Evolutionary conservation across 2,113 vertebrate species (phyloP).

Genomic region (Nanorana parkeri): DNA sequence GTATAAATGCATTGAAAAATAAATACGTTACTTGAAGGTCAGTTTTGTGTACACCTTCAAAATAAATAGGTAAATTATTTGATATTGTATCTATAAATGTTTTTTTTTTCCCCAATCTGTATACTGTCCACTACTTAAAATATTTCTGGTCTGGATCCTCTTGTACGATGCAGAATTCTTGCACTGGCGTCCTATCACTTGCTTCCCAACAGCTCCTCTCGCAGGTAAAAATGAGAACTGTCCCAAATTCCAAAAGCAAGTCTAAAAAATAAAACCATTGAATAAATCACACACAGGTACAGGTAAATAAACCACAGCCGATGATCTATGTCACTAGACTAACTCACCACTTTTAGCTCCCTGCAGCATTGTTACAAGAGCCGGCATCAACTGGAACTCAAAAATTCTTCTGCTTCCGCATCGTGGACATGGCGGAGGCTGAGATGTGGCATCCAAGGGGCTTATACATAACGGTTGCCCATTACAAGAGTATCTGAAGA

Average conservation of each 20-base stretch:
- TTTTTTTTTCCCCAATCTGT: too few relatives aligned
- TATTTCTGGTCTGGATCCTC: conserved; percentile 83
- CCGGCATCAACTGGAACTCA: conserved; percentile 89
- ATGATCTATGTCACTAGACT: background rate
- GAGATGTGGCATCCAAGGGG: conserved; percentile 49
- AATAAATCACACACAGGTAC: background rate
- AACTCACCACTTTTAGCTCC: conserved; percentile 64
- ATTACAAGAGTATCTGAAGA: conserved; percentile 77
- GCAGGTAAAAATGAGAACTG: conserved; percentile 80
- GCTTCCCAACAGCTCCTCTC: conserved; percentile 82
- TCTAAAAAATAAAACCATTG: conserved; percentile 65
- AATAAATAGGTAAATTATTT: too few relatives aligned
- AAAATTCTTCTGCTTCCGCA: conserved; percentile 78
- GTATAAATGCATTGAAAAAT: too few relatives aligned
- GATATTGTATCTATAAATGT: too few relatives aligned
- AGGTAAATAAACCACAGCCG: background rate
- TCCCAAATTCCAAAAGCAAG: conserved; percentile 82
- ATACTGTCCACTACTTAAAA: conserved; percentile 71
- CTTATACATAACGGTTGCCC: conserved; percentile 80
- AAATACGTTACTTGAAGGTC: too few relatives aligned
- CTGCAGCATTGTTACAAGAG: conserved; percentile 78
- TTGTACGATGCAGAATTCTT: conserved; percentile 81
- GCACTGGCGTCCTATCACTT: conserved; percentile 68
- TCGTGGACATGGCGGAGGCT: conserved; percentile 68
- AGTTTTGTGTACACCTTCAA: too few relatives aligned